Evolutionary conservation across 2,888 invertebrate species (phyloP), one percentile per base, ranked within the genome.

Genomic region (Lasioglossum calceatum): DNA sequence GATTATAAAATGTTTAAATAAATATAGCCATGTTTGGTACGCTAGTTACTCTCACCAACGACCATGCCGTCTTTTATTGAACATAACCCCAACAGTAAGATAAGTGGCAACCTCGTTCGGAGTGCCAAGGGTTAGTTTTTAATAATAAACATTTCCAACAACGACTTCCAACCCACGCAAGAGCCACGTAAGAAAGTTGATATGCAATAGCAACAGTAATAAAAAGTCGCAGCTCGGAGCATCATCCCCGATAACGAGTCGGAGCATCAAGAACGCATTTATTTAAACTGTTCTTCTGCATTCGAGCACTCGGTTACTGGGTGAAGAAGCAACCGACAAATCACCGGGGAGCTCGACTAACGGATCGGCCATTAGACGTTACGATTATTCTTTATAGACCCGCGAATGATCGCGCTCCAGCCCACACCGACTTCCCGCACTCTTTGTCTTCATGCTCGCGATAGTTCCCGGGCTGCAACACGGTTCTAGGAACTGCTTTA

Each of bases 401-500:
- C 61, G 76, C 47, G 75, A 75, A 23, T 36, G 61, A 79, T 73
- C 67, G 67, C 61, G 71, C 58, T 50, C 19, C 58, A 39, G 36
- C 42, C 61, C 61, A 32, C 71, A 77, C 64, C 39, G 50, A 23
- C 27, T 12, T 61, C 39, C 83, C 42, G 39, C 42, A 1, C 54
- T 61, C 47, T 64, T 84, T 75, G 32, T 32, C 64, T 64, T 32
- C 64, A 2, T 2, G 64, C 32, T 64, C 64, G 0, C 8, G 64
- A 64, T 64, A 64, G 64, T 32, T 72, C 23, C 27, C 64, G 39
- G 44, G 1, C 39, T 32, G 58, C 42, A 27, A 84, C 54, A 4
- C 36, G 32, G 50, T 70, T 85, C 86, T 72, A 39, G 32, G 87
- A 89, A 89, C 58, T 32, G 78, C 39, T 81, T 47, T 27, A 84